These are phyloP conservation scores for Aspiorhynchus laticeps DNA, from an alignment of 2,113 vertebrate species.

Conservation along the genomic window DNA sequence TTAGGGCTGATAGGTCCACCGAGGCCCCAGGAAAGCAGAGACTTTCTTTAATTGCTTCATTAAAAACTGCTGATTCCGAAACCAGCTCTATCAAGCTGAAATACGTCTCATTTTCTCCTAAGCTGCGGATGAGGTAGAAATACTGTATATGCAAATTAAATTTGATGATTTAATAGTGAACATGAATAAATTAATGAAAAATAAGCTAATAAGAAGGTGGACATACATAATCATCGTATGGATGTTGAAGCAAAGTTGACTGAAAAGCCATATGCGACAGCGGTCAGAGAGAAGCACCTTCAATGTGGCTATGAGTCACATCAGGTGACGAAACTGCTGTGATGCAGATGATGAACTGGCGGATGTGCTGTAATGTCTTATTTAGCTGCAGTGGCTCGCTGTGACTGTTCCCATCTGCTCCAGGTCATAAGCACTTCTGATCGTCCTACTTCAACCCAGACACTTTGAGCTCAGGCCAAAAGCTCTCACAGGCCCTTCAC, in stretches of 20 bases:
- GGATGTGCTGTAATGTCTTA: conserved; percentile 30
- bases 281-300: background rate
- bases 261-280: background rate
- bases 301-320: background rate
- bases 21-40: conserved; percentile 6
- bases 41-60: conserved; percentile 47
- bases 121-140: background rate
- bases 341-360: background rate
- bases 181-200: conserved; percentile 7
- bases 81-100: conserved; percentile 2
- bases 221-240: background rate
- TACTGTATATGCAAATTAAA: conserved; percentile 21
- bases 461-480: conserved; percentile 18
- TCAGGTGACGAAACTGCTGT: background rate
- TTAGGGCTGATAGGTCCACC: conserved; percentile 34
- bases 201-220: background rate
- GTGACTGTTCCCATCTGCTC: conserved; percentile 31
- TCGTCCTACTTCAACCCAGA: background rate
- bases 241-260: background rate
- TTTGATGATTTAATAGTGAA: background rate
- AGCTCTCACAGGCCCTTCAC: conserved; percentile 15
- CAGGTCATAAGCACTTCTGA: conserved; percentile 16
- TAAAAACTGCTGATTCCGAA: conserved; percentile 17
- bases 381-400: conserved; percentile 19
- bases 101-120: conserved; percentile 2